Conservation (phyloP, 1,140 invertebrate genomes). For the Drosophila sechellia region DNA sequence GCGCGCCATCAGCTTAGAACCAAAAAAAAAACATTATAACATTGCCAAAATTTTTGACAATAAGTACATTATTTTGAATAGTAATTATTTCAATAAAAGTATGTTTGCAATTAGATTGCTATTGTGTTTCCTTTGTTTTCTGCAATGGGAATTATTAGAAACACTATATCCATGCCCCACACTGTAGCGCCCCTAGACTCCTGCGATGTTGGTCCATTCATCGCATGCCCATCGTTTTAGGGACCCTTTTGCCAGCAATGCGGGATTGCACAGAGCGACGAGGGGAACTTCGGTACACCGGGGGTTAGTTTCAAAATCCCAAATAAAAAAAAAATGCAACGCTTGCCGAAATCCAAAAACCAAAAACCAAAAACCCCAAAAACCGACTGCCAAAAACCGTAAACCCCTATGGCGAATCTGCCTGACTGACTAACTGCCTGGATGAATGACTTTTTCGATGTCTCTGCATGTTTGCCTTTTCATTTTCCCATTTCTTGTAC, state of each 20-base stretch:
- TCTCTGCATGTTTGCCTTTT: constrained; percentile 32
- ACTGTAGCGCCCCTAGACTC: constrained; percentile 36
- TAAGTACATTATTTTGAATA: too few species aligned
- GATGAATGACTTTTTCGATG: constrained; percentile 36
- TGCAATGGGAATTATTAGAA: too few species aligned
- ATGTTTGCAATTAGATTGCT: too few species aligned
- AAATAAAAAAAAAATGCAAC: background rate
- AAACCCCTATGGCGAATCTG: constrained; percentile 42
- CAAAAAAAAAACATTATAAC: background rate
- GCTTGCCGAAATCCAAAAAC: constrained; percentile 6
- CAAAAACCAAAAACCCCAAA: background rate
- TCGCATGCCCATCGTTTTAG: background rate
- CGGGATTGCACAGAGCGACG: constrained; percentile 12
- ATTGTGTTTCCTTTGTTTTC: too few species aligned
- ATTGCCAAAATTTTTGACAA: too few species aligned
- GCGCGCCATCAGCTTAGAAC: background rate
- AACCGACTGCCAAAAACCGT: background rate
- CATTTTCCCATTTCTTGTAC: constrained; percentile 40
- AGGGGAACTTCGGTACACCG: background rate
- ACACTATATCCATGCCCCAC: background rate
- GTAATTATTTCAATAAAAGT: too few species aligned
- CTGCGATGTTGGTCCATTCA: constrained; percentile 29
- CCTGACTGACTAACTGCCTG: background rate
- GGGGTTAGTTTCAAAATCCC: constrained; percentile 15
- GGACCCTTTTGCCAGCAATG: constrained; percentile 18